phyloP scores from a whole-genome alignment of 2,797 vertebrate species.

The Helicolenus hilgendorfi region DNA sequence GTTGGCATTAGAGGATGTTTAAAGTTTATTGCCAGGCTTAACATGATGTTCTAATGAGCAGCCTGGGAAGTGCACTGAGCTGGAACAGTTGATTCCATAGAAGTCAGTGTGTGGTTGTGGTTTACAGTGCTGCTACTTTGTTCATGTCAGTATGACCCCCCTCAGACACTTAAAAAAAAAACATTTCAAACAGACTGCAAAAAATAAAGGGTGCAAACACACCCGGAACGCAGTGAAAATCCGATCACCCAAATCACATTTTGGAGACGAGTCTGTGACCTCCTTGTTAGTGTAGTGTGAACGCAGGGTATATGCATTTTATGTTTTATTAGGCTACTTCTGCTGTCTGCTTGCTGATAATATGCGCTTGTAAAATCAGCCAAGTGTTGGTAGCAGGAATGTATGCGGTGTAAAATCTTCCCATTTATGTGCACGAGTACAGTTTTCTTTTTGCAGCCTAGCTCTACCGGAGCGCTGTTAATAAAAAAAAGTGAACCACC shows the following conservation, averaged over 20 bases:
- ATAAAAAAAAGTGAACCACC: constrained; percentile 17
- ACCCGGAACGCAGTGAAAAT: background rate
- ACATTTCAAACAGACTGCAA: background rate
- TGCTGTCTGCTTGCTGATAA: constrained; percentile 36
- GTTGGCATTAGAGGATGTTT: constrained; percentile 32
- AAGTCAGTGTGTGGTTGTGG: constrained; percentile 17
- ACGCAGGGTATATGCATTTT: constrained; percentile 36
- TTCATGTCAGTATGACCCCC: constrained; percentile 35
- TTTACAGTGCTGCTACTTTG: constrained; percentile 19
- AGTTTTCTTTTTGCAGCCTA: constrained; percentile 18
- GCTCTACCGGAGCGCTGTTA: background rate
- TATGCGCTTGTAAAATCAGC: constrained; percentile 46
- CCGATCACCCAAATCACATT: constrained; percentile 34
- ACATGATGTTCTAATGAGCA: constrained; percentile 54
- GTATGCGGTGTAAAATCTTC: constrained; percentile 30
- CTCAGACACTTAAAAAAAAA: constrained; percentile 28
- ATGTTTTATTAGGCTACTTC: constrained; percentile 45
- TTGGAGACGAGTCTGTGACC: background rate
- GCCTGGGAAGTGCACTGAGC: constrained; percentile 51
- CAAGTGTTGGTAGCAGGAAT: constrained; percentile 32
- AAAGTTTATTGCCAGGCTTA: constrained; percentile 43
- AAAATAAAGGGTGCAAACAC: constrained; percentile 29
- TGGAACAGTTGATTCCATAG: constrained; percentile 48
- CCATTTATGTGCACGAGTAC: constrained; percentile 10
- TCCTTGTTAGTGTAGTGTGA: constrained; percentile 44